Base-by-base conservation (phyloP, 2,113 vertebrate species). In the Brienomyrus brachyistius region DNA sequence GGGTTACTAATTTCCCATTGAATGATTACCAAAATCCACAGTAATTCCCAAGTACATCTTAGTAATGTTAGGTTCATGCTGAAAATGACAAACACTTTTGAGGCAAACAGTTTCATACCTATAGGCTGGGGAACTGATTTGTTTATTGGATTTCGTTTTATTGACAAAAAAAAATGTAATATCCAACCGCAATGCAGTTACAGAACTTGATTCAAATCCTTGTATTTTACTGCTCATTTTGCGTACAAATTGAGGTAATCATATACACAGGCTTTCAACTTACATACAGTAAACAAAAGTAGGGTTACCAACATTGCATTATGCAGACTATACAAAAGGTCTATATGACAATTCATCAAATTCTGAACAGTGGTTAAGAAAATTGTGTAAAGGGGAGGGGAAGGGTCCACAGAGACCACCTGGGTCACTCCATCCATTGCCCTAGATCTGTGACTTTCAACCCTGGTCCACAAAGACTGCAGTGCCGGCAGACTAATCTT, bases 361-460 rank as follows among this genome's bases (percentile, higher is more conserved):
- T 70, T 50, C 43, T 74, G 86, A 40, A 66, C 47, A 90, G 83
- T 90, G 89, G 89, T 86, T 40, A 66, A 31, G 21, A 86, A 51
- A 50, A 31, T 51, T 2, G 5, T 80, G 47, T 45, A 50, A 2
- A 13, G 21, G 45, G 48, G 17, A 27, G 43, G n/a, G 21, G 45
- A 80, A 80, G 5, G 11, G 15, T 74, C 66, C 35, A n/a, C 83
- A 51, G 4, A 85, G 83, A 47, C 10, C 10, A 11, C 47, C 23
- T 51, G 23, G 21, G 48, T 86, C n/a, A 86, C 74, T 86, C 10
- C 48, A 50, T 13, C 45, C 47, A 86, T n/a, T 48, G 43, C 17
- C 83, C 93, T 94, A 91, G 35, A 80, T 35, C 74, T 43, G 17
- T 80, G 35, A 27, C 35, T 80, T 80, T 80, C 74, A 15, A 80